Evolutionary conservation across 2,888 invertebrate genomes (phyloP).

Genomic region (Acrobasis consociella): DNA sequence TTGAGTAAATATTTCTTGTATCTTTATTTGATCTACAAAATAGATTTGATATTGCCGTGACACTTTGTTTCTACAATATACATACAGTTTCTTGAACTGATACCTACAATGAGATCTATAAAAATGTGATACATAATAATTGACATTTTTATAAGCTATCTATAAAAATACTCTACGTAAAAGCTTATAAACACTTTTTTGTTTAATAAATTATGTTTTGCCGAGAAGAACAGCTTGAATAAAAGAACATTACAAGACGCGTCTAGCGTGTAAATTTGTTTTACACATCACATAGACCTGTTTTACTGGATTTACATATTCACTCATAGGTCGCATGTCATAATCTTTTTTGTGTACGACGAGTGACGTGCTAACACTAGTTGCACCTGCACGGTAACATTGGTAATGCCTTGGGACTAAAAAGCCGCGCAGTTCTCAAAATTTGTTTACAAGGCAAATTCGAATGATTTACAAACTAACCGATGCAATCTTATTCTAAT

Average conservation of each 20-base stretch:
- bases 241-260: neutral
- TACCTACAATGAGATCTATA: conserved; percentile 25
- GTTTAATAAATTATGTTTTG: neutral
- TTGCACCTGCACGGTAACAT: no score
- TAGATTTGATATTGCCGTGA: neutral
- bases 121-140: conserved; percentile 20
- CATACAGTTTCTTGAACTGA: conserved; percentile 5
- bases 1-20: conserved; percentile 10
- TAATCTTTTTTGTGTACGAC: no score
- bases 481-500: conserved; percentile 1
- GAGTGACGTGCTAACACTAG: no score
- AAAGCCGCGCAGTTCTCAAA: no score
- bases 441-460: neutral
- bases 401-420: no score
- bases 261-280: neutral
- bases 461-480: neutral
- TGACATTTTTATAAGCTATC: conserved; percentile 1
- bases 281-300: neutral
- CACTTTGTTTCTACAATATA: conserved; percentile 5
- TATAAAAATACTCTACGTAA: conserved; percentile 3
- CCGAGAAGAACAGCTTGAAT: neutral
- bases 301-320: neutral
- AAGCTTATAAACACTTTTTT: conserved; percentile 1
- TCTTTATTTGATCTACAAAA: conserved; percentile 5
- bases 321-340: no score